These are phyloP conservation scores for Hirundo rustica DNA, from an alignment of 2,797 vertebrate genomes.

Conservation along the genomic window DNA sequence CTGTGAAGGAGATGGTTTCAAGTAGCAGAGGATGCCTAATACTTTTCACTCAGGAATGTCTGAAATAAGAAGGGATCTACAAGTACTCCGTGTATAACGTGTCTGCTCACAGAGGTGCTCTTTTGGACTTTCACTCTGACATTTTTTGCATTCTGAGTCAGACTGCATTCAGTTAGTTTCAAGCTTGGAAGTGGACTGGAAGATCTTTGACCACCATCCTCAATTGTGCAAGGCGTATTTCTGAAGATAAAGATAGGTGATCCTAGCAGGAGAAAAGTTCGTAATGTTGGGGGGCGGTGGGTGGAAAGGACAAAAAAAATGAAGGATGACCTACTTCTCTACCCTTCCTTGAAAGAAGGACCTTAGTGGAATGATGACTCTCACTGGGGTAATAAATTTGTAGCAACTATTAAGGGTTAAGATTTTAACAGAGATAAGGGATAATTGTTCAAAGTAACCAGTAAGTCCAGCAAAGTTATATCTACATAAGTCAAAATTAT, in stretches of 20 bases:
- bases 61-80: background rate
- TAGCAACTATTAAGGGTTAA: background rate
- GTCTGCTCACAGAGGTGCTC: background rate
- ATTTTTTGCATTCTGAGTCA: background rate
- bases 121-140: background rate
- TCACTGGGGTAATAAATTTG: background rate
- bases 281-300: rapidly evolving
- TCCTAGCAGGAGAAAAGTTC: background rate
- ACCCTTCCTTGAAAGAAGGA: background rate
- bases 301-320: background rate
- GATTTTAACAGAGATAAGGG: background rate
- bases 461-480: background rate
- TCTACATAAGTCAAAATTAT: background rate
- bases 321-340: background rate
- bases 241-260: background rate
- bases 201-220: background rate
- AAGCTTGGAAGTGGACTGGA: background rate
- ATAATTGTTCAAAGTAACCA: background rate
- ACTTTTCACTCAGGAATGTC: background rate
- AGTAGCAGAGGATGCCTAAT: background rate
- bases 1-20: background rate
- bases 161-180: background rate
- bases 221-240: background rate
- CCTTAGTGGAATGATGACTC: background rate
- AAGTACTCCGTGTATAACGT: background rate